phyloP scores from a whole-genome alignment of 2,113 vertebrate genomes.

The Strix uralensis region DNA sequence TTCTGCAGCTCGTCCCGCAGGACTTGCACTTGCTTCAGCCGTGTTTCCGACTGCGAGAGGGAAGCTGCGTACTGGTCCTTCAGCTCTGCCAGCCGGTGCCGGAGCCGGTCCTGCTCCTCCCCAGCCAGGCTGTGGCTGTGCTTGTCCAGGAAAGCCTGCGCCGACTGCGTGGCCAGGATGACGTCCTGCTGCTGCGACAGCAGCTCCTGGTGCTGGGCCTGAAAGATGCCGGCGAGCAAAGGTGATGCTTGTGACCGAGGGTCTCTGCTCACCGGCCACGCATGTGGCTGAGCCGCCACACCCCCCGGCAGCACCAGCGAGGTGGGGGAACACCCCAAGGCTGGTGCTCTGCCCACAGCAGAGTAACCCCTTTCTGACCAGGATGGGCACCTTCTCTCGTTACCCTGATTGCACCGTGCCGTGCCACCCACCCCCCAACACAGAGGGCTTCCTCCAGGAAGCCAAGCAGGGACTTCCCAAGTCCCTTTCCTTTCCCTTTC shows the following conservation, averaged over 20 bases:
- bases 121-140: conserved; percentile 79
- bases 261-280: no score
- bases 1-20: conserved; percentile 89
- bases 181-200: conserved; percentile 90
- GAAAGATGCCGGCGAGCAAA: fast-evolving
- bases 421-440: background rate
- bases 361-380: background rate
- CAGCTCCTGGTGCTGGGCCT: conserved; percentile 87
- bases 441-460: background rate
- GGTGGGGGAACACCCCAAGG: background rate
- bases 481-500: background rate
- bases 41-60: conserved; percentile 79
- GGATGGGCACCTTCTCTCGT: fast-evolving
- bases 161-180: conserved; percentile 84
- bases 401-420: no score
- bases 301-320: background rate
- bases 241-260: background rate
- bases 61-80: conserved; percentile 77
- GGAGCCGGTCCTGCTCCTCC: conserved; percentile 78
- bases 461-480: background rate
- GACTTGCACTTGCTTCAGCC: conserved; percentile 80
- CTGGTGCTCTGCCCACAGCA: background rate
- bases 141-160: conserved; percentile 86
- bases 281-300: fast-evolving
- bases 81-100: conserved; percentile 76